Conservation (phyloP, 2,113 vertebrate species). For the Tringa solitaria region DNA sequence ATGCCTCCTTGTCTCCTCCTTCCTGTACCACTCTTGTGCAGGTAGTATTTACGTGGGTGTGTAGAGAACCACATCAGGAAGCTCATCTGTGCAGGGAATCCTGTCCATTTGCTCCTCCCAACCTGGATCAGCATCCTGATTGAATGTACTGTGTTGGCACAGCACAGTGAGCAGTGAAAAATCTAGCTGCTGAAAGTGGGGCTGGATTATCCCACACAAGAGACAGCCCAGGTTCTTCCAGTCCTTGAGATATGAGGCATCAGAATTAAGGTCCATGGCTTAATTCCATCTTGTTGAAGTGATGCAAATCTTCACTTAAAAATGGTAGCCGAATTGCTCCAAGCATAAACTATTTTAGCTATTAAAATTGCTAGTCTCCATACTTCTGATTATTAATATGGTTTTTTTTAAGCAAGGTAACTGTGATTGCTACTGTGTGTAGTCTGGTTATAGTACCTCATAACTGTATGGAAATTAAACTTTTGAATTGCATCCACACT, state of each 20-base stretch:
- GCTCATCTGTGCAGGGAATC: accelerated
- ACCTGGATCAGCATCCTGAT: background rate
- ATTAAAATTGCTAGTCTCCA: background rate
- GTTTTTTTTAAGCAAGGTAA: background rate
- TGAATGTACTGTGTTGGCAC: background rate
- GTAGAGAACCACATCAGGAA: background rate
- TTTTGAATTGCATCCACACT: background rate
- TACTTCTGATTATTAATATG: background rate
- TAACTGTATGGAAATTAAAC: background rate
- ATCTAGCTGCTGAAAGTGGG: background rate
- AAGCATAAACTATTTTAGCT: background rate
- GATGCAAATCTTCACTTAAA: background rate
- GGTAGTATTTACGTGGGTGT: background rate
- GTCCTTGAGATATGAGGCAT: background rate
- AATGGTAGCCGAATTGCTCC: background rate
- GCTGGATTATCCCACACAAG: background rate
- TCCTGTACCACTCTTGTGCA: background rate
- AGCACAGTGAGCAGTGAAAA: background rate
- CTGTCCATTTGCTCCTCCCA: background rate
- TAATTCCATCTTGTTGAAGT: background rate
- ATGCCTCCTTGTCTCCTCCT: background rate
- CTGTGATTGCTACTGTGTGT: background rate
- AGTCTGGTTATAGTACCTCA: background rate
- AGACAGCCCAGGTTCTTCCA: accelerated
- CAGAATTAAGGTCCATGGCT: background rate